Conservation (phyloP, 2,113 vertebrate species). For the Hemibagrus wyckioides region DNA sequence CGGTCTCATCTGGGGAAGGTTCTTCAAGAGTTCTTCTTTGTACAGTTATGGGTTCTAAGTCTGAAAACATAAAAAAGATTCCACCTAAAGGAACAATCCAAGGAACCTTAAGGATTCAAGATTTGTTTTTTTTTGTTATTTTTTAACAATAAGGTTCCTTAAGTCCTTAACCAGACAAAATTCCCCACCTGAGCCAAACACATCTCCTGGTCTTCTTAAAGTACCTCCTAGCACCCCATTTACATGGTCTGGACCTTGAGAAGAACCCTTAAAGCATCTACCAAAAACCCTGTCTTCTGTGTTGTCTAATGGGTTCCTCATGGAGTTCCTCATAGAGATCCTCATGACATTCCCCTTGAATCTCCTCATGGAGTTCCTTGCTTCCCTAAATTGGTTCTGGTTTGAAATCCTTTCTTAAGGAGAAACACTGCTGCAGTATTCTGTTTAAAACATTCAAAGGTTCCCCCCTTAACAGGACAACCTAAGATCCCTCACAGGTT, state of each 20-base stretch:
- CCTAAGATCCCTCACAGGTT: background rate
- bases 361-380: background rate
- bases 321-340: no score
- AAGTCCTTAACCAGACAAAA: background rate
- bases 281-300: background rate
- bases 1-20: background rate
- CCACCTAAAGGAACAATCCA: background rate
- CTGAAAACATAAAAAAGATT: background rate
- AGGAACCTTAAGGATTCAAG: background rate
- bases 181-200: background rate
- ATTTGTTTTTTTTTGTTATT: background rate
- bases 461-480: background rate
- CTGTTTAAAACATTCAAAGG: background rate
- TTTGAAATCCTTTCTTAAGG: background rate
- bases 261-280: background rate
- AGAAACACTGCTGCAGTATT: background rate
- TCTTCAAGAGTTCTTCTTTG: background rate
- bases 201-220: background rate
- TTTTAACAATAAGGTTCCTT: background rate
- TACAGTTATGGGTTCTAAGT: background rate
- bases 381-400: background rate
- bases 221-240: background rate
- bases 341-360: no score
- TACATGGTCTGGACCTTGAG: background rate
- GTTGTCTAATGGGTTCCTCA: background rate